Base-by-base conservation (phyloP, 2,888 invertebrate species). In the Leptodirus hochenwartii region DNA sequence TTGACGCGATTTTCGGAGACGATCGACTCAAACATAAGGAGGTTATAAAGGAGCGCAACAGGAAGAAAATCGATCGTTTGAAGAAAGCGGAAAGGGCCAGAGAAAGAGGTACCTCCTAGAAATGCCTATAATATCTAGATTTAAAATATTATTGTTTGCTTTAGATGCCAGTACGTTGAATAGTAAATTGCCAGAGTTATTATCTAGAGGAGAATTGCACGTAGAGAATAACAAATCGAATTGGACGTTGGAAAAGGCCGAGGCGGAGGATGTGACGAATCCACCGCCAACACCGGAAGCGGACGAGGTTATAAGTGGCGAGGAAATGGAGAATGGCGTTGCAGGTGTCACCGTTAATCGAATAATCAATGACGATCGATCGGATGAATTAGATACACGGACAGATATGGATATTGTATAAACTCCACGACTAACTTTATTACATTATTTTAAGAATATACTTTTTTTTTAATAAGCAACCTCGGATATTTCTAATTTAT, bases 281-380 rank as follows among this genome's bases (percentile, higher is more conserved):
- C 81, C 81, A 25, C 81, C 81, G 8, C 81, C 81, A 4, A 81
- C 80, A 15, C 81, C 81, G 1, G 81, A 72, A 17, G 79, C 76
- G 0, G 76, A 76, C 50, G 69, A 56, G 3, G 66, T 67, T 34
- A 61, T 67, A 44, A 73, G 71, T 39, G 69, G 69, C 32, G 75
- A 74, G 38, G 51, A 47, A 10, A 50, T 50, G 44, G 49, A 52
- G 30, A 24, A 17, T 20, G n/a, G 20, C 20, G n/a, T n/a, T 8
- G 8, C 6, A 20, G 8, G 20, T n/a, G 8, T 8, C 20, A n/a
- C 20, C n/a, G 20, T 8, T 9, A 22, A 29, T 27, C 34, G 29
- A 20, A 30, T 32, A 16, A 33, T 26, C 13, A 34, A 33, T 22
- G n/a, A 20, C 20, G n/a, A 20, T 20, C 28, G 35, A 25, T n/a